Evolutionary conservation across 2,888 invertebrate species (phyloP).

Genomic region (Acanthosepion esculentum): DNA sequence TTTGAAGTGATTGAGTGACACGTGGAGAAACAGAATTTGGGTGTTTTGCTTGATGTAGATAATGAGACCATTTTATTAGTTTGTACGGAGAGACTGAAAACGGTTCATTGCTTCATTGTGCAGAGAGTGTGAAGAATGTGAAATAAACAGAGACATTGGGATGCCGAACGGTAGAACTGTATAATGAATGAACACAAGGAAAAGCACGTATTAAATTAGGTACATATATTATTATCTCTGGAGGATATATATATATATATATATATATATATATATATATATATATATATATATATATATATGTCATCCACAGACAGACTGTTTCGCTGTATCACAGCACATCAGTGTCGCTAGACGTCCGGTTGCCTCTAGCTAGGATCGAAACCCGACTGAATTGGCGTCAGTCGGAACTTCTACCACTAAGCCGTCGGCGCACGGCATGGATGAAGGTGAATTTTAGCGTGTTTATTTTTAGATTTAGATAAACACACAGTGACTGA

Average conservation of each 20-base stretch:
- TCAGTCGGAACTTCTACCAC: too few species aligned
- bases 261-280: background rate
- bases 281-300: too few species aligned
- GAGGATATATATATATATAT: background rate
- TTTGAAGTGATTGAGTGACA: constrained; percentile 33
- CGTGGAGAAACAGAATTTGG: background rate
- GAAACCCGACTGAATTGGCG: too few species aligned
- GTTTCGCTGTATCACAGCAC: too few species aligned
- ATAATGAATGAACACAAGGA: background rate
- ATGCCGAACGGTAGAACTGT: background rate
- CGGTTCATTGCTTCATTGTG: background rate
- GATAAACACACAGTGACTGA: too few species aligned
- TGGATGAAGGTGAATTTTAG: too few species aligned
- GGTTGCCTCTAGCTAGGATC: too few species aligned
- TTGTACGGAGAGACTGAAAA: background rate
- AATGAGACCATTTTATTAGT: background rate
- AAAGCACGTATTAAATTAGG: background rate
- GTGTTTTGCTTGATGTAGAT: background rate
- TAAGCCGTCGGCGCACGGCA: too few species aligned
- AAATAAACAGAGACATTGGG: background rate
- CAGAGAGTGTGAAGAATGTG: background rate
- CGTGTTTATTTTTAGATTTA: too few species aligned
- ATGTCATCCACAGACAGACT: too few species aligned
- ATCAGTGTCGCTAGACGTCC: too few species aligned
- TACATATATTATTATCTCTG: background rate